Base-by-base conservation (phyloP, 92 coral and sea anemone species). In the Heliopora coerulea region DNA sequence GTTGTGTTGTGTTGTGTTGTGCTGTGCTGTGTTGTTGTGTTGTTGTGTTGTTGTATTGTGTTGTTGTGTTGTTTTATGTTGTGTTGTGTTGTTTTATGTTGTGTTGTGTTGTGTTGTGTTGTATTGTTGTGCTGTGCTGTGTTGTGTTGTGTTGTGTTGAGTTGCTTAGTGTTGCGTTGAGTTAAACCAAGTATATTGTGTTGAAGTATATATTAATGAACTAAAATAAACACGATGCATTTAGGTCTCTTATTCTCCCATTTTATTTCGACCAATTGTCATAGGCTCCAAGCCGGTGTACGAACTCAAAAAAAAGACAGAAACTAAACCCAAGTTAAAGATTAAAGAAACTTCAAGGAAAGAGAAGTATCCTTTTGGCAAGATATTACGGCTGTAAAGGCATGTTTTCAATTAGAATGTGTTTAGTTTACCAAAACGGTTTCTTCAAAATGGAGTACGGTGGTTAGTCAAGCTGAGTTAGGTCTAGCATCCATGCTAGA, bases 261-360 rank as follows among this genome's bases (percentile, higher is more conserved):
- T 8, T 3, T 11, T 29, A 25, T 54, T 9, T 1, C 8, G 21
- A 29, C 59, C 12, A 14, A 56, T 46, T 21, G 24, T 73, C 28
- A 1, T 80, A 95, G 99, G 99, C 31, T 91, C 99, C 15, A 85
- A 83, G 70, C 98, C 99, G 31, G 89, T 89, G 29, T 63, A 87
- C 20, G 75, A 86, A 48, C 86, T 81, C 10, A 75, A 48, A 31
- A 85, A 70, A 39, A 82, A 86, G 62, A 82, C 86, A 1, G 82
- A 63, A 72, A 76, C 62, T 18, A 57, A 62, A 59, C 96, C 95
- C 27, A 90, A 95, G 78, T 85, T 82, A 20, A 72, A 96, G 58
- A 80, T 95, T 44, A 95, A 95, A 75, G 86, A 82, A 25, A 78
- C 68, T 8, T 49, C 82, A 56, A 62, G 70, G 31, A 72, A 65